Base-by-base conservation (phyloP, 2,888 invertebrate species). In the Ypsolopha scabrella region DNA sequence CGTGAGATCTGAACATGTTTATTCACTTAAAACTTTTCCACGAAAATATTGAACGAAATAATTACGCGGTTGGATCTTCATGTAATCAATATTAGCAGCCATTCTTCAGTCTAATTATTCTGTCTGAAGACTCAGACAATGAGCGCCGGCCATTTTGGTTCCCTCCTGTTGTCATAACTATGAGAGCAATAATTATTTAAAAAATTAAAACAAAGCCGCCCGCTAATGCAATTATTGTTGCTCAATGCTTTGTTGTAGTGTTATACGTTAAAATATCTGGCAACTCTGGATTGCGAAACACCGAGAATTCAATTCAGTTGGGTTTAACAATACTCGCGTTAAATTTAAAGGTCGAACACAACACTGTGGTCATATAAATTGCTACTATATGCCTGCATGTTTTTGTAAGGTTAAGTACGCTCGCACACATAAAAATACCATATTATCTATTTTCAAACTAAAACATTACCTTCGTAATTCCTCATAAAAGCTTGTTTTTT, bases 211-310 rank as follows among this genome's bases (percentile, higher is more conserved):
- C 77, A 78, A 78, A 77, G 67, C 66, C 64, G 64, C 60, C 65
- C 72, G 72, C 67, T 81, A 80, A 80, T 75, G 77, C 77, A 79
- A 76, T 81, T 73, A 75, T 64, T 68, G 73, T 83, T 80, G 79
- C 65, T 80, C 75, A 82, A 83, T 72, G 69, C 72, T 68, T 66
- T 64, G 67, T 73, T 71, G 68, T 67, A 62, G 33, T 48, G 34
- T 52, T 49, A 41, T 14, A 52, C 48, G 45, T 50, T 47, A 51
- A 51, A 44, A 24, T 45, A 51, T 51, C 45, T 44, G 52, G 50
- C 52, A 53, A 53, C 52, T 53, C 58, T 57, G 56, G 59, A 62
- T 79, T 80, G 75, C 75, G 74, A 78, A 80, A 79, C 71, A 60
- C 24, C 24, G 24, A 24, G 61, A 64, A 69, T 68, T 64, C 68